Percentiles rank a stretch among this genome's conserved stretches.
Evolutionary conservation across 2,797 vertebrate genomes (phyloP).

Genomic region (Mormyrops boulengeri): DNA sequence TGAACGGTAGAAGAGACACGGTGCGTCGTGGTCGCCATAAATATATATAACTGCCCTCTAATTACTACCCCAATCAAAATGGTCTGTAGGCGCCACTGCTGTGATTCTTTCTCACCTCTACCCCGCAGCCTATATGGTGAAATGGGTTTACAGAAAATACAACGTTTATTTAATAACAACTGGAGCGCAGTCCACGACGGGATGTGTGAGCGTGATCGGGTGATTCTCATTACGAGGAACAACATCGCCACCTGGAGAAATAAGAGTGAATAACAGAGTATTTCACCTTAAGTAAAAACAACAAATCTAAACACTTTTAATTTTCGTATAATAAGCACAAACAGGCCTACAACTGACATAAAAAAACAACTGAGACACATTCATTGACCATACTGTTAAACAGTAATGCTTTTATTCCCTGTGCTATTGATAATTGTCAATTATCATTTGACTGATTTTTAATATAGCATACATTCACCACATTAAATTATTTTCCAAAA

Average conservation of each 20-base stretch:
- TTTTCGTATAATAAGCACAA: not conserved
- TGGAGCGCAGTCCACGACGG: not conserved
- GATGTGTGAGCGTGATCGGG: not conserved
- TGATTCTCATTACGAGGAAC: not conserved
- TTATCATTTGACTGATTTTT: not conserved
- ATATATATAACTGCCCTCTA: not conserved
- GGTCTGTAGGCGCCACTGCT: not conserved
- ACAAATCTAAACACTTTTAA: not conserved
- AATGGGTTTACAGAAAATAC: not conserved
- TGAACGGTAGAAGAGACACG: not conserved
- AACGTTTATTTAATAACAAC: not conserved
- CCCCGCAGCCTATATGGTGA: not conserved
- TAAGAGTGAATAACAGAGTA: not conserved
- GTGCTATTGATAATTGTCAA: not conserved
- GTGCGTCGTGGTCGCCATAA: not conserved
- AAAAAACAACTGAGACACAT: not conserved
- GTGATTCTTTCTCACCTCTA: not conserved
- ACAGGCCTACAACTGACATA: not conserved
- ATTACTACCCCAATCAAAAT: not conserved
- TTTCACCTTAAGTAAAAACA: not conserved
- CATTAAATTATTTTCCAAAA: not conserved
- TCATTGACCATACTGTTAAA: not conserved
- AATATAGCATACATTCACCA: not conserved
- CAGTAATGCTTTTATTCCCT: not conserved
- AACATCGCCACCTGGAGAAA: slow-evolving; percentile 16